Percentiles rank a stretch among this genome's conserved stretches.
Evolutionary conservation across 1,140 invertebrate genomes (phyloP).

Genomic region (Cyphomyrmex costatus): DNA sequence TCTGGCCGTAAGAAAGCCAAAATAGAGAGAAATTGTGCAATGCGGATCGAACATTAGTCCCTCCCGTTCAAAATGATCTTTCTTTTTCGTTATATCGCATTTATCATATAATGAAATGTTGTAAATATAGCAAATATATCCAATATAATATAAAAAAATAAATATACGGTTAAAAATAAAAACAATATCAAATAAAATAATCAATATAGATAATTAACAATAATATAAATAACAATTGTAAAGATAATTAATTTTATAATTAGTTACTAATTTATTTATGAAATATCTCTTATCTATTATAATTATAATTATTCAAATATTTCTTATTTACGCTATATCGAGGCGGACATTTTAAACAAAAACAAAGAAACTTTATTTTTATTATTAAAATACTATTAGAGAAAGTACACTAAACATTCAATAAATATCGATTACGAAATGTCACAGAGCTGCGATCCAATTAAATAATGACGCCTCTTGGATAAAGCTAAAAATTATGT

Average conservation of each 20-base stretch:
- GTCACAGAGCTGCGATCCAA: neutral
- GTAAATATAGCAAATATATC: neutral
- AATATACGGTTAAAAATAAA: neutral
- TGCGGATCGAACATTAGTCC: slow-evolving; percentile 62
- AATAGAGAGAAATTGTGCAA: slow-evolving; percentile 77
- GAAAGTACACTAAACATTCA: neutral
- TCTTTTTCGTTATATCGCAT: neutral
- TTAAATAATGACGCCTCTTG: no score
- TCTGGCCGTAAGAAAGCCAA: slow-evolving; percentile 71
- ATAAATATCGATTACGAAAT: neutral
- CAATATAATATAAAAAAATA: neutral
- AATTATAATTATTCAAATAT: neutral
- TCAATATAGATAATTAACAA: neutral
- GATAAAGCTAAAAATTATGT: no score
- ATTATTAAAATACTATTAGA: neutral
- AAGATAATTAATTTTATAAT: neutral
- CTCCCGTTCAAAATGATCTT: slow-evolving; percentile 20
- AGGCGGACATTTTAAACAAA: neutral
- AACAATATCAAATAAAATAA: neutral
- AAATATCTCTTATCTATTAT: neutral
- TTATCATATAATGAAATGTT: slow-evolving; percentile 34
- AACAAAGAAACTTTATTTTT: neutral
- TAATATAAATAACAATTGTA: no score
- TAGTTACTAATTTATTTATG: neutral
- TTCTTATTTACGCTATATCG: neutral